These are phyloP conservation scores for Tragelaphus imberbis DNA, from an alignment of 2,113 vertebrate species.

Conservation along the genomic window DNA sequence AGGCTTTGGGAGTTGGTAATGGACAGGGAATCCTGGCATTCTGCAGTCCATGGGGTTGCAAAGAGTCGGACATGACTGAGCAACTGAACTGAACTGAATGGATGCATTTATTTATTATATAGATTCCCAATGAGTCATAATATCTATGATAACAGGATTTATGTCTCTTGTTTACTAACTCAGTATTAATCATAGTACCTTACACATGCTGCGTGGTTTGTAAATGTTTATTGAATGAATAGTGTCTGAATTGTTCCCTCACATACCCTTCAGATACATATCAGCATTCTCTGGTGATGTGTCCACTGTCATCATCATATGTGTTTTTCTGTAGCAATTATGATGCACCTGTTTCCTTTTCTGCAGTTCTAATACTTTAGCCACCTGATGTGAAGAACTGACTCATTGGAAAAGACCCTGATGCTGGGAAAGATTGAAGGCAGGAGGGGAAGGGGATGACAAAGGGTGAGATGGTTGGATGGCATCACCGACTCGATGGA, in stretches of 20 bases:
- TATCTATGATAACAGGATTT: neutral
- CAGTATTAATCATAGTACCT: neutral
- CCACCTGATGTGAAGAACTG: neutral
- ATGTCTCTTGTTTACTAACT: neutral
- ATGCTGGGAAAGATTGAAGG: neutral
- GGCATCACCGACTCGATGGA: fast-evolving
- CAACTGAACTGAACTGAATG: neutral
- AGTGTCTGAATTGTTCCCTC: neutral
- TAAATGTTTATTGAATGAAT: neutral
- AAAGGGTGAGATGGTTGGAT: neutral
- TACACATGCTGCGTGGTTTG: neutral
- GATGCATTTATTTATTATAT: neutral
- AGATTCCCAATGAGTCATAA: neutral
- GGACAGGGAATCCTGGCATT: neutral
- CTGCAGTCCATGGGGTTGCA: fast-evolving
- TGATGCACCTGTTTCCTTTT: neutral
- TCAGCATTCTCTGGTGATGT: neutral
- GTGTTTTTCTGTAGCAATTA: neutral
- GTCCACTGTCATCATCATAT: neutral
- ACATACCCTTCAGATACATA: neutral
- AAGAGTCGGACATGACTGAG: neutral
- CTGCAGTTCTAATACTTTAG: neutral
- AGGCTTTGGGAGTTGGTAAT: neutral
- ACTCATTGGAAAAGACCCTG: neutral
- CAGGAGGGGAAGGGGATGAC: neutral